Evolutionary conservation across 2,888 invertebrate genomes (phyloP).

Genomic region (Harpalus rufipes): DNA sequence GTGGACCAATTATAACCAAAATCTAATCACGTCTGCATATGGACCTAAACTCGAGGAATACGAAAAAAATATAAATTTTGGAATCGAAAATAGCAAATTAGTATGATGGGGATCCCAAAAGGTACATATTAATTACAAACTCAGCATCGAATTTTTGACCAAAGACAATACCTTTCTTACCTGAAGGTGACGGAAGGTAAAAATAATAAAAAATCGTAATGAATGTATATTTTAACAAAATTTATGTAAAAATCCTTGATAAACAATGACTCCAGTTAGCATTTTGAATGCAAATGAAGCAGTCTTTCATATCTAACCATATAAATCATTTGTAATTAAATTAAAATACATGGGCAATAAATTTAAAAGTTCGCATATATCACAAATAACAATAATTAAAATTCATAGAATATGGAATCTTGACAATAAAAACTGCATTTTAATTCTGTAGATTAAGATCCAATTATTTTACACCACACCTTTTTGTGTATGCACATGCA

Average conservation of each 20-base stretch:
- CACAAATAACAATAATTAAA: slow-evolving; percentile 30
- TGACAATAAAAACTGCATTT: slow-evolving; percentile 28
- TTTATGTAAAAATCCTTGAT: not conserved
- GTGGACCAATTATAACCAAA: too few species aligned
- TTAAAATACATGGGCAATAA: slow-evolving; percentile 17
- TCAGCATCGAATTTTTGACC: too few species aligned
- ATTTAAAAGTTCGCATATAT: slow-evolving; percentile 11
- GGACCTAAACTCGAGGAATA: too few species aligned
- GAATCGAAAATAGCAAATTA: too few species aligned
- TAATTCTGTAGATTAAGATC: slow-evolving; percentile 22
- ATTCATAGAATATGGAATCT: slow-evolving; percentile 41
- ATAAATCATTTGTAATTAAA: slow-evolving; percentile 30
- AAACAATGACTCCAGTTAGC: not conserved
- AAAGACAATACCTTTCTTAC: too few species aligned
- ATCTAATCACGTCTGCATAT: too few species aligned
- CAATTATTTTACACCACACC: slow-evolving; percentile 36
- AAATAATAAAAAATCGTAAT: too few species aligned
- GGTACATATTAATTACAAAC: too few species aligned
- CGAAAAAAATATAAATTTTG: too few species aligned
- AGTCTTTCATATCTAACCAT: not conserved
- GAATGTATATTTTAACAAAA: too few species aligned
- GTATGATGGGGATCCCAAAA: too few species aligned
- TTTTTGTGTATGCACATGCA: slow-evolving; percentile 13
- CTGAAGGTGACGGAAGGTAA: too few species aligned
- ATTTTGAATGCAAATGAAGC: slow-evolving; percentile 4